These are phyloP conservation scores for Forpus xanthops DNA, from an alignment of 2,797 vertebrate genomes.

Conservation along the genomic window DNA sequence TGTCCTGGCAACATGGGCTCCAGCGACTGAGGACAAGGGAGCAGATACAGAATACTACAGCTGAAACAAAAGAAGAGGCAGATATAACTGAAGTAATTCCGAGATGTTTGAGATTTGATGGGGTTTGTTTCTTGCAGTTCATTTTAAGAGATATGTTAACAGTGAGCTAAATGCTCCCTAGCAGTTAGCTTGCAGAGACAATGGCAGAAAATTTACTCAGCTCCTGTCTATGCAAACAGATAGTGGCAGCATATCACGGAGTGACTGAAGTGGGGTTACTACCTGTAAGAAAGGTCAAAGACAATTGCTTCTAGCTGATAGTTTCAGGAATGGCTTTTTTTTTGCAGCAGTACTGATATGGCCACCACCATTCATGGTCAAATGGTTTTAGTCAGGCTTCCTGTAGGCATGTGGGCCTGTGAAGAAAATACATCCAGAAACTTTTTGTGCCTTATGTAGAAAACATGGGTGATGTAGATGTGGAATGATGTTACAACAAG, in stretches of 20 bases:
- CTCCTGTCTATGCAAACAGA: neutral
- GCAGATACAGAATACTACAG: neutral
- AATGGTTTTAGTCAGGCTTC: neutral
- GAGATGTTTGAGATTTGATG: neutral
- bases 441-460: neutral
- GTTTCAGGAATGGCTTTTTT: neutral
- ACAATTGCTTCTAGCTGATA: neutral
- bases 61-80: neutral
- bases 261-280: neutral
- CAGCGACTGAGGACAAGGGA: neutral
- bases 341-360: neutral
- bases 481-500: neutral
- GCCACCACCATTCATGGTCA: neutral
- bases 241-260: neutral
- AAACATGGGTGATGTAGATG: neutral
- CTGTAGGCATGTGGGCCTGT: neutral
- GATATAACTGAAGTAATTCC: neutral
- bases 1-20: neutral
- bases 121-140: neutral
- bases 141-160: neutral
- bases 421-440: neutral
- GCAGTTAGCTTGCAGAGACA: neutral
- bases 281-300: neutral
- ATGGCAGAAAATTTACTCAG: neutral
- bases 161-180: neutral